A percentile compares a stretch with the other conserved stretches of the same genome.
phyloP scores from a whole-genome alignment of 2,888 invertebrate species.

The Hipparchia sbordonii region DNA sequence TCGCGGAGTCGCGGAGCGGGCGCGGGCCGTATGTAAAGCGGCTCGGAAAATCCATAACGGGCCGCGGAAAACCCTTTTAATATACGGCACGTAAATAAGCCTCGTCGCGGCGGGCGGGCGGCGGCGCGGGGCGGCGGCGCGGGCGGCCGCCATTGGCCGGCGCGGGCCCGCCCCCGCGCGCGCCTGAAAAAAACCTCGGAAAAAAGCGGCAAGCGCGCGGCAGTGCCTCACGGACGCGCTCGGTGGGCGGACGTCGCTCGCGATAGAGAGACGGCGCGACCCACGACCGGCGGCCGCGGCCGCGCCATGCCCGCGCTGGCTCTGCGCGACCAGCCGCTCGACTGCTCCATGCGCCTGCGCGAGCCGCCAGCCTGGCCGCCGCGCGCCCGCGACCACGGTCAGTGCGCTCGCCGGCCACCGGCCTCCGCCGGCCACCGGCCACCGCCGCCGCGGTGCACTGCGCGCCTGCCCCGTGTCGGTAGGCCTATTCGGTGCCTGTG shows the following conservation, averaged over 20 bases:
- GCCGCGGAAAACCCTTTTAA: conserved; percentile 83
- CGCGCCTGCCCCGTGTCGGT: background rate
- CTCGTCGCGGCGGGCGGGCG: conserved; percentile 52
- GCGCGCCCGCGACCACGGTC: conserved; percentile 65
- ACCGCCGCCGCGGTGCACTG: background rate
- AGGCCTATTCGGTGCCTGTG: conserved; percentile 28
- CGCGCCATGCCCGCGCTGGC: conserved; percentile 86
- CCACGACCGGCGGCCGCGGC: conserved; percentile 81
- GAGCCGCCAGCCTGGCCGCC: conserved; percentile 73
- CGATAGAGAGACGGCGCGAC: conserved; percentile 69
- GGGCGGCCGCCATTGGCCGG: conserved; percentile 59
- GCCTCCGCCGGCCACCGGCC: background rate
- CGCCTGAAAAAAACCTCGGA: conserved; percentile 63
- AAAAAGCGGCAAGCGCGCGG: conserved; percentile 70
- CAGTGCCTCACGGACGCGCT: conserved; percentile 77
- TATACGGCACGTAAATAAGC: conserved; percentile 82
- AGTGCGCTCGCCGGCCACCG: conserved; percentile 47
- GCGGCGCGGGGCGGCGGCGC: conserved; percentile 44
- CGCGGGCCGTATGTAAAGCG: conserved; percentile 67
- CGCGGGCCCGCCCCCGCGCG: conserved; percentile 70
- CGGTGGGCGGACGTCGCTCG: conserved; percentile 67
- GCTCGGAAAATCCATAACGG: conserved; percentile 80
- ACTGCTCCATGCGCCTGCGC: conserved; percentile 87
- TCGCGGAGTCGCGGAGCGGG: background rate
- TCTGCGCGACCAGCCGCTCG: conserved; percentile 86